Evolutionary conservation across 2,797 vertebrate species (phyloP).

Genomic region (Muscicapa comitata): DNA sequence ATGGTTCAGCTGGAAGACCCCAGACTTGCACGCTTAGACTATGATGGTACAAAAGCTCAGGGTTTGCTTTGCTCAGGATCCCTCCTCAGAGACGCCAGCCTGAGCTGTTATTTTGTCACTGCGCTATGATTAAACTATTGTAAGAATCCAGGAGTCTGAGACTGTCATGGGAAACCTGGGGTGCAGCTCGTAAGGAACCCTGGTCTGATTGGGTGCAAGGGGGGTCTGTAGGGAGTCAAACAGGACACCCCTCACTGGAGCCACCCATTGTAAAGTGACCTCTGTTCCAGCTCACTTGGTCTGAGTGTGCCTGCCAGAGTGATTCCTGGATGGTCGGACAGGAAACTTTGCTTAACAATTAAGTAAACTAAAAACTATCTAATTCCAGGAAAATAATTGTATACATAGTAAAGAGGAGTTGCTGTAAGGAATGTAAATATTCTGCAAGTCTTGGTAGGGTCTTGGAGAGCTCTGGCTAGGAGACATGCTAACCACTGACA

Average conservation of each 20-base stretch:
- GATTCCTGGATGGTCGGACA: background rate
- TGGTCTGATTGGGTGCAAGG: background rate
- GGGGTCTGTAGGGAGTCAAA: background rate
- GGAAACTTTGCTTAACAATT: background rate
- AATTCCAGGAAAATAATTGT: background rate
- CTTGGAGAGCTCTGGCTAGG: background rate
- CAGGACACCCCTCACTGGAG: background rate
- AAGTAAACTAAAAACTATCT: background rate
- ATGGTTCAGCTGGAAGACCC: background rate
- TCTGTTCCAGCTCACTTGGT: fast-evolving
- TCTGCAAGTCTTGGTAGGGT: background rate
- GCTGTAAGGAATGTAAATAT: background rate
- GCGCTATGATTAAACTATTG: background rate
- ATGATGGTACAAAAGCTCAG: background rate
- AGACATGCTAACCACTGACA: background rate
- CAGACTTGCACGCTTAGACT: background rate
- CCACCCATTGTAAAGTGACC: background rate
- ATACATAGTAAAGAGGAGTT: background rate
- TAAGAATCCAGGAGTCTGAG: background rate
- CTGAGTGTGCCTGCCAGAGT: background rate
- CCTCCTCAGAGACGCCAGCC: fast-evolving
- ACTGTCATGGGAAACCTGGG: background rate
- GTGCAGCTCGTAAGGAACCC: fast-evolving
- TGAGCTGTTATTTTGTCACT: background rate
- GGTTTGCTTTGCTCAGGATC: background rate